These are phyloP conservation scores for Glandiceps talaboti DNA, from an alignment of 53 echinoderm and acorn worm species.

Conservation along the genomic window DNA sequence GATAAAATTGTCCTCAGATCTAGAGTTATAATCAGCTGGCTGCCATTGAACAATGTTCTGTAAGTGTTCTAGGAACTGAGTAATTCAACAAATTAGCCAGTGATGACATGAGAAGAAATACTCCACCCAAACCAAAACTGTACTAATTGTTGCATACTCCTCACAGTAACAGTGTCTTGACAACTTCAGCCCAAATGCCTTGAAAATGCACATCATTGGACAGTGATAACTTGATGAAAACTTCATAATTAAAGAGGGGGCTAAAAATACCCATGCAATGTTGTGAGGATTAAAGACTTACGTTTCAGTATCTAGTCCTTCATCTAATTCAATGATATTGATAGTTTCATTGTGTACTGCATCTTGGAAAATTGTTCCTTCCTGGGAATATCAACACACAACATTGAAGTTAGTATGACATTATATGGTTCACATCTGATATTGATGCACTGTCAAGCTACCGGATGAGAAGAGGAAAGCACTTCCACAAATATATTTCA, in stretches of 20 bases:
- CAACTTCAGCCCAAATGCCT: conserved; percentile 38
- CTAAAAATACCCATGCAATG: no score
- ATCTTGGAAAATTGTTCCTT: conserved; percentile 76
- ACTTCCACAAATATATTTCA: no score
- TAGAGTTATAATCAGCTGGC: no score
- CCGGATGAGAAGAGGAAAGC: no score
- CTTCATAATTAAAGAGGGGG: no score
- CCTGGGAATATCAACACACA: no score
- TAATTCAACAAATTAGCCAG: not conserved
- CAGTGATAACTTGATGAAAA: not conserved
- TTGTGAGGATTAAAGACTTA: conserved; percentile 33
- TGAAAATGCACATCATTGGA: conserved; percentile 22
- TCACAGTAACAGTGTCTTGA: not conserved
- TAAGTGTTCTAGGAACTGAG: not conserved
- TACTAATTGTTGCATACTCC: not conserved
- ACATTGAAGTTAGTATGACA: no score
- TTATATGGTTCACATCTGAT: no score
- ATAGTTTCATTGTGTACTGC: conserved; percentile 95
- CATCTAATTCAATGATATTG: conserved; percentile 72
- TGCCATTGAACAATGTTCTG: not conserved
- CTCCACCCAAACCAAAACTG: not conserved
- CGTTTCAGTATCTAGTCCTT: conserved; percentile 98
- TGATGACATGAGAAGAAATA: not conserved
- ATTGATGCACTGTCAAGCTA: no score
- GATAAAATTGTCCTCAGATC: no score